Evolutionary conservation across 1,140 invertebrate species (phyloP), one percentile per base, ranked within the genome.

Genomic region (Pinna nobilis): DNA sequence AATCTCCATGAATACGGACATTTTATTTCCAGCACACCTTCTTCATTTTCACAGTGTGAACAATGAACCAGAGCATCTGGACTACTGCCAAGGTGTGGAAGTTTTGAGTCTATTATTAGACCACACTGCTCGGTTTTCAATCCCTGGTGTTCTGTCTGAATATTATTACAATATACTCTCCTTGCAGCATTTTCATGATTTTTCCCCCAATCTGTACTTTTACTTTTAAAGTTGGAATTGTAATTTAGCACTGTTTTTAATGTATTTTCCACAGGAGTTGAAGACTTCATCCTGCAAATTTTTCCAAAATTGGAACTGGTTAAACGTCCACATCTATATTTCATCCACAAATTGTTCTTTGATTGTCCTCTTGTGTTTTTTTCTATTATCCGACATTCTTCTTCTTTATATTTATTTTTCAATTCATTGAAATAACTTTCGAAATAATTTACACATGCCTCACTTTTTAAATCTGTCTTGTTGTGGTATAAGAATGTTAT

Each of bases 261-360:
- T 33, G 57, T 15, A 44, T 57, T 55, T 13, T 59, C 50, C 4
- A 51, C 33, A 32, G 18, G 2, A 3, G n/a, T 69, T n/a, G n/a
- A n/a, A 1, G 2, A 0, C 49, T 59, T 69, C 33, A 39, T 57
- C 4, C 28, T 67, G 33, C 20, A 35, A 20, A 69, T 49, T 1
- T 30, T 30, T n/a, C 50, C 30, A 60, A 59, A 69, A 33, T 44
- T 60, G 18, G 66, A 59, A 47, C 32, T 37, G 9, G 66, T 69
- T 23, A 69, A 15, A 7, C 65, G 33, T 2, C 3, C 1, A 11
- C n/a, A 23, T 39, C 51, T 39, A 1, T n/a, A 15, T 41, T 50
- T 3, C 20, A 3, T 3, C 53, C 53, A 69, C 13, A 60, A 20
- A 3, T 28, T 11, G 28, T 59, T 59, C 3, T 44, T 50, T 20